phyloP scores from a whole-genome alignment of 2,888 invertebrate species.

The Ormyrus labotus region DNA sequence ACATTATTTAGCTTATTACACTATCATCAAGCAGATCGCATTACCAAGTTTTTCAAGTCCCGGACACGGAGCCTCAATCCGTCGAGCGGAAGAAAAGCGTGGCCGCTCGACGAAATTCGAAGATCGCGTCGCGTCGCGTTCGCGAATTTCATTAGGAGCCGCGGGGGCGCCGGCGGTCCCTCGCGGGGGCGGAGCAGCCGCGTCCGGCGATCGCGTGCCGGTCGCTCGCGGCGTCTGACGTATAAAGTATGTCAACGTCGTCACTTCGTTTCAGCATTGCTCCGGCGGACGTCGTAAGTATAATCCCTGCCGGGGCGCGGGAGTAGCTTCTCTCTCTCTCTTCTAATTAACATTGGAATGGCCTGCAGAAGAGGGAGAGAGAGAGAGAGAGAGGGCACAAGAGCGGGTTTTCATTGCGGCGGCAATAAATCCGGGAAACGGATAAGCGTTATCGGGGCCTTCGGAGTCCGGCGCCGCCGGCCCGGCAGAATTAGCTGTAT shows the following conservation, averaged over 20 bases:
- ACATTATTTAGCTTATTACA: too few species aligned
- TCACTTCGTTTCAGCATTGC: constrained; percentile 66
- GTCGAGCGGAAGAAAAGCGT: too few species aligned
- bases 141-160: constrained; percentile 16
- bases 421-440: constrained; percentile 71
- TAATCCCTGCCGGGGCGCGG: constrained; percentile 58
- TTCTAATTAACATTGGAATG: constrained; percentile 73
- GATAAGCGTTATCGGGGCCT: constrained; percentile 71
- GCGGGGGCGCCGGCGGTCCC: constrained; percentile 1
- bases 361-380: constrained; percentile 64
- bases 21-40: too few species aligned
- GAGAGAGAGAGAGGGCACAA: constrained; percentile 40
- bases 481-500: constrained; percentile 64
- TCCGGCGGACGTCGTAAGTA: constrained; percentile 65
- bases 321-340: constrained; percentile 38
- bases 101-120: too few species aligned
- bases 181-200: neutral
- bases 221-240: constrained; percentile 45
- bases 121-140: neutral
- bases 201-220: constrained; percentile 59
- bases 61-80: too few species aligned
- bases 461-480: constrained; percentile 61
- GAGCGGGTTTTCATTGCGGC: constrained; percentile 65
- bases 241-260: constrained; percentile 70
- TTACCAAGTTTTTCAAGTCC: too few species aligned